Evolutionary conservation across 2,888 invertebrate species (phyloP), one percentile per base, ranked within the genome.

Genomic region (Cyaniris semiargus): DNA sequence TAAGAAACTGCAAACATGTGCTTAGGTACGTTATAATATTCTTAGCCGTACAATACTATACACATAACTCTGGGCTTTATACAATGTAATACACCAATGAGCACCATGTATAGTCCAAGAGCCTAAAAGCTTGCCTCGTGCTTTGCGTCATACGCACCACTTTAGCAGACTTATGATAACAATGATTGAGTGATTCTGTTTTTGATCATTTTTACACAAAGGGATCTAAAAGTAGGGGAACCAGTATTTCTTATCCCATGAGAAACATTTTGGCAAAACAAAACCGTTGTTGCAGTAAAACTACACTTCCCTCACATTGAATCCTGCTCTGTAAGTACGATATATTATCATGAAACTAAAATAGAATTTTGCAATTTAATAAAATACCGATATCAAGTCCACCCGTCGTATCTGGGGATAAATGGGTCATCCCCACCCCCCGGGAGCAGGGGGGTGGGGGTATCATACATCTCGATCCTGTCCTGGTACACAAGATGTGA

Each of bases 381-480:
- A 76, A 76, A 76, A 76, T 70, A 53, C 76, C 70, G 31, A 76
- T 53, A 76, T 34, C 70, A 48, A 48, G 66, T 70, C 44, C 76
- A 53, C 70, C 76, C 66, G 58, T 60, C 76, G 66, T 66, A 58
- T 75, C 58, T 56, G 60, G 76, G 60, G 27, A 74, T 74, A 90
- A 89, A 86, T 90, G 86, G 90, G 90, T 88, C 90, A 79, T 66
- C 82, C 80, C 81, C 84, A 84, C 79, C 81, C 81, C 81, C 82
- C 72, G 23, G 15, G 38, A 70, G 76, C 78, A 21, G 70, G 79
- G 77, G 78, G 76, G 77, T 44, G 80, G 81, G 83, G 83, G 81
- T 83, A 23, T 84, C 85, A 86, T 85, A 87, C 87, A 86, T 90
- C 89, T 86, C 89, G 87, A 88, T 87, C 84, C 86, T 81, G 80